Base-by-base conservation (phyloP, 1,140 invertebrate species). In the Saccostrea glomerata region DNA sequence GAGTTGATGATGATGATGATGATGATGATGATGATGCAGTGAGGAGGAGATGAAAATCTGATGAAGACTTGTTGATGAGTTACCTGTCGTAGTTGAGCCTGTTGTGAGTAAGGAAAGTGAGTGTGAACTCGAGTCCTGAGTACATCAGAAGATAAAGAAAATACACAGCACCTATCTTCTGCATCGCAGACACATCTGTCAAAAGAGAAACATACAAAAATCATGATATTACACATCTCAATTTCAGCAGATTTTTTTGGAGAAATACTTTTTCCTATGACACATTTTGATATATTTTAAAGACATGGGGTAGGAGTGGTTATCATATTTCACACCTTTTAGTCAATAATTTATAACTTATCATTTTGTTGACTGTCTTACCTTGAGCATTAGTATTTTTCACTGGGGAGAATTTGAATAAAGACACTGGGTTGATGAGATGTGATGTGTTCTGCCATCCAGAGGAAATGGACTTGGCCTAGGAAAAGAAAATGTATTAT, bases 71-170 rank as follows among this genome's bases (percentile, higher is more conserved):
- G 40, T 3, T 47, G 40, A 47, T 47, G 40, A 88, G 88, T 91
- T 92, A 96, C 96, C 95, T 96, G 55, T 97, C 97, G 94, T 98
- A 99, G 56, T 97, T 96, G 94, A 99, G 99, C 73, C 97, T 96
- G 91, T 98, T 97, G 96, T 99, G 98, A 82, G 98, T 99, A 54
- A 99, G 96, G 95, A 99, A 99, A 66, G 98, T 99, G 54, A 99
- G 95, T 1, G 99, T 99, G 94, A 99, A 99, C 95, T 99, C 99
- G 58, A 99, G 95, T 0, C 98, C 99, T 86, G 98, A 99, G 94
- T 99, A 99, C 30, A 99, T 96, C 93, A 99, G 99, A 66, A 99
- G 95, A 95, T 99, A 99, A 0, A 99, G 94, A 94, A 99, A 99
- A 95, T 99, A 99, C 30, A 98, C 97, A 56, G 96, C 91, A 85